A percentile compares a stretch with the other conserved stretches of the same genome.
Evolutionary conservation across 2,797 vertebrate species (phyloP).

Genomic region (Pseudochaenichthys georgianus): DNA sequence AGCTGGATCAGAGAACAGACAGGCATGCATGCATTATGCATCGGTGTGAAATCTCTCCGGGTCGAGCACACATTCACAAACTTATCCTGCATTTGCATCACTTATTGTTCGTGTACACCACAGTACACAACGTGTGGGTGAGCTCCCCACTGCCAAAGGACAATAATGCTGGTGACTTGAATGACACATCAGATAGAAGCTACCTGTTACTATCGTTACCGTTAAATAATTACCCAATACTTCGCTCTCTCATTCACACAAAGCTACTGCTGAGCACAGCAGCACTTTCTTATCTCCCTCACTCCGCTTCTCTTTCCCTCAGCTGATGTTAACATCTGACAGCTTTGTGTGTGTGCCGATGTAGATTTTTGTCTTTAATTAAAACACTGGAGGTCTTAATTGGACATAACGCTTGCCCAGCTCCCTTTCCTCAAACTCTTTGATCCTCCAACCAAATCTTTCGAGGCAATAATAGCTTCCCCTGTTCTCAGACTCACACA

Average conservation of each 20-base stretch:
- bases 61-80: constrained; percentile 41
- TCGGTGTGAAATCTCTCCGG: constrained; percentile 73
- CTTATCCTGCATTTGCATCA: constrained; percentile 61
- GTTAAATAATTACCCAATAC: constrained; percentile 78
- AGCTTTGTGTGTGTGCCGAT: constrained; percentile 65
- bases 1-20: constrained; percentile 81
- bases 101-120: constrained; percentile 68
- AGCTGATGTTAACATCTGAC: constrained; percentile 66
- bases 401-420: constrained; percentile 62
- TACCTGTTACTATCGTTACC: constrained; percentile 80
- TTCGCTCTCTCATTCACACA: constrained; percentile 57
- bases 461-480: constrained; percentile 59
- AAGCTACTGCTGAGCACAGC: constrained; percentile 72
- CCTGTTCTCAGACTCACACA: constrained; percentile 38
- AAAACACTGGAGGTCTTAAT: constrained; percentile 79
- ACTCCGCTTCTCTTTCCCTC: constrained; percentile 38
- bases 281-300: constrained; percentile 54
- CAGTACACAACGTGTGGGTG: constrained; percentile 45
- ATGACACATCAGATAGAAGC: constrained; percentile 60
- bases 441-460: constrained; percentile 70
- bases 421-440: constrained; percentile 61
- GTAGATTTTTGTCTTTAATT: constrained; percentile 70
- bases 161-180: constrained; percentile 50
- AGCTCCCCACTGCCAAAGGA: constrained; percentile 44
- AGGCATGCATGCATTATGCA: constrained; percentile 84